A percentile compares a stretch with the other conserved stretches of the same genome.
These are phyloP conservation scores for Acrossocheilus wenchowensis DNA, from an alignment of 2,797 vertebrate genomes.

Conservation along the genomic window DNA sequence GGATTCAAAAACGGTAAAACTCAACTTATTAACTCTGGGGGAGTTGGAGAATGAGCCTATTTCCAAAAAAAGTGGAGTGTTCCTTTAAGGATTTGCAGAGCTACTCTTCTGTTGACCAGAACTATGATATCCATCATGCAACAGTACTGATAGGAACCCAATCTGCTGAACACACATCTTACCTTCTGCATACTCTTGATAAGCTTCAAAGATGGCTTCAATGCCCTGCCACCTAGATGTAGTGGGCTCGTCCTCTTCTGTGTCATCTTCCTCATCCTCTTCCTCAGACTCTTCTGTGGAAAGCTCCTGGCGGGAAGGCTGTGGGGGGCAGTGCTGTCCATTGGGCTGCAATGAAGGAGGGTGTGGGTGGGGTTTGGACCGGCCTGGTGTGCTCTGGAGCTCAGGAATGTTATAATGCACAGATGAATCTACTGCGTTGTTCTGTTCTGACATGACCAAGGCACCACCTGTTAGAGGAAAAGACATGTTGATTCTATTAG, in stretches of 20 bases:
- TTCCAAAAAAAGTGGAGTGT: no score
- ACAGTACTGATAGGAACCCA: not conserved
- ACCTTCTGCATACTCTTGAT: constrained; percentile 98
- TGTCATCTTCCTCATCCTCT: constrained; percentile 68
- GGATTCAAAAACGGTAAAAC: no score
- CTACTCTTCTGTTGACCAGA: not conserved
- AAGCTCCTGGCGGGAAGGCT: constrained; percentile 67
- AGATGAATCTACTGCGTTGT: constrained; percentile 88
- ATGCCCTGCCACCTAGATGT: constrained; percentile 92
- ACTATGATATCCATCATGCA: not conserved
- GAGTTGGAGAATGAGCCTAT: no score
- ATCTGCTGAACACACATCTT: constrained; percentile 13
- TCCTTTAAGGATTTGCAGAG: not conserved
- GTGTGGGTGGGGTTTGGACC: constrained; percentile 72
- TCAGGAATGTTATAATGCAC: constrained; percentile 99
- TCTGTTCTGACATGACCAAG: constrained; percentile 84
- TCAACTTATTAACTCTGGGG: no score
- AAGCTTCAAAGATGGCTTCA: constrained; percentile 95
- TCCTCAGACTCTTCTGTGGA: constrained; percentile 82
- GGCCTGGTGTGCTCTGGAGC: constrained; percentile 84
- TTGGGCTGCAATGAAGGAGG: constrained; percentile 74
- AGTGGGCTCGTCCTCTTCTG: constrained; percentile 83
- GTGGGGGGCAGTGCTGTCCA: constrained; percentile 69
- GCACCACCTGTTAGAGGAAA: constrained; percentile 72
- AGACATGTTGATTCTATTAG: not conserved